Conservation (phyloP, 2,797 vertebrate genomes). For the Rhinatrema bivittatum region DNA sequence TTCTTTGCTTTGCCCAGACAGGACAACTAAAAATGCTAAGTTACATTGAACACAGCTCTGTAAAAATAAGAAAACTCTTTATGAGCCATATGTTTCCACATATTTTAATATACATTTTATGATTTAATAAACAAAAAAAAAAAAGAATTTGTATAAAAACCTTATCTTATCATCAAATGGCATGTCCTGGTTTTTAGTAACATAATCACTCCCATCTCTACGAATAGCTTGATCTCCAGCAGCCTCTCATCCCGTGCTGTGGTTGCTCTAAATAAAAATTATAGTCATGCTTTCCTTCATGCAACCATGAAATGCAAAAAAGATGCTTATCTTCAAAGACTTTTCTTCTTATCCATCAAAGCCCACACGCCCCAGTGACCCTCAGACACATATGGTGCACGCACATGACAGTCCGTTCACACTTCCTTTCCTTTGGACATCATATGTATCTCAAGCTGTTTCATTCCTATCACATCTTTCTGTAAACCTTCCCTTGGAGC, state of each 20-base stretch:
- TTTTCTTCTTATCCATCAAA: constrained; percentile 6
- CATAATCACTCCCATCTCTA: constrained; percentile 12
- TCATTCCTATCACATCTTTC: too few species aligned
- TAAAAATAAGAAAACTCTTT: too few species aligned
- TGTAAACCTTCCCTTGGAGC: too few species aligned
- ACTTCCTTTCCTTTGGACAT: background rate
- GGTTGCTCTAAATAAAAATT: constrained; percentile 3
- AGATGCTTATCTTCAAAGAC: constrained; percentile 12
- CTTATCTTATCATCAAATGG: too few species aligned
- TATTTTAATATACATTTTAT: too few species aligned
- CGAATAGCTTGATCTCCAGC: constrained; percentile 7
- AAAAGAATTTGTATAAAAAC: too few species aligned
- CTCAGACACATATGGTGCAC: background rate
- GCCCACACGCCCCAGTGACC: background rate
- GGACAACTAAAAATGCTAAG: too few species aligned
- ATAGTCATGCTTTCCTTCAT: constrained; percentile 10
- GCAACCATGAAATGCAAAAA: constrained; percentile 1
- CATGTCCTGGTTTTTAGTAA: background rate
- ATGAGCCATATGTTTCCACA: too few species aligned
- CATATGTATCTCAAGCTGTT: too few species aligned
- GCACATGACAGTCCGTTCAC: background rate
- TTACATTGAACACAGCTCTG: too few species aligned
- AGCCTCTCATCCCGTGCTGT: background rate
- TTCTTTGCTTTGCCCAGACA: too few species aligned
- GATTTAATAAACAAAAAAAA: too few species aligned